Conservation (phyloP, 2,888 invertebrate genomes). For the Drosophila siamana region DNA sequence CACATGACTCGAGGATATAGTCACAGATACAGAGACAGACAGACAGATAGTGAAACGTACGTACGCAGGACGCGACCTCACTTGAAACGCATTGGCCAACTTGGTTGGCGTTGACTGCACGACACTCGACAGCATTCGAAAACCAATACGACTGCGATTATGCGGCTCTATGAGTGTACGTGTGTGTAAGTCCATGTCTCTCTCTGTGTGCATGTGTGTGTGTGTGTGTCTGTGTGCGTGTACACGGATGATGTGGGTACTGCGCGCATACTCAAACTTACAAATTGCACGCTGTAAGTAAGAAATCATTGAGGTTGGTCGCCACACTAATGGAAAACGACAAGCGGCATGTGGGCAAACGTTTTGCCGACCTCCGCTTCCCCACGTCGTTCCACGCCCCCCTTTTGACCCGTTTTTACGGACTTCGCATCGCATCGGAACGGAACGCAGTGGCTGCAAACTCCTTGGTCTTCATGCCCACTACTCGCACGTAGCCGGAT, state of each 20-base stretch:
- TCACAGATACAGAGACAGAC: neutral
- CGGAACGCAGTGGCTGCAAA: constrained; percentile 38
- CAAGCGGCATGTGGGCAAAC: constrained; percentile 77
- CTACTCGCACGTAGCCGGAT: constrained; percentile 71
- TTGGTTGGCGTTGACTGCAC: constrained; percentile 48
- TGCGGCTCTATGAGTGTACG: constrained; percentile 41
- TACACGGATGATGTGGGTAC: constrained; percentile 31
- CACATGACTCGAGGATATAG: constrained; percentile 11
- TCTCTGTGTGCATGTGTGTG: too few species aligned
- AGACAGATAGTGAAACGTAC: constrained; percentile 17
- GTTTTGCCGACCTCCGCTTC: constrained; percentile 31
- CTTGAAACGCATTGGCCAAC: constrained; percentile 64
- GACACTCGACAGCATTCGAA: constrained; percentile 63
- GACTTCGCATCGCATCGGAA: neutral
- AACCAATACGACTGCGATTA: constrained; percentile 75
- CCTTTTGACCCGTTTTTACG: neutral
- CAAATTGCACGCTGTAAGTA: constrained; percentile 74
- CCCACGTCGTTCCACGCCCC: neutral
- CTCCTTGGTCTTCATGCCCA: constrained; percentile 42
- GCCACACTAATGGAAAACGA: constrained; percentile 78
- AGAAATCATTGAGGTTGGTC: constrained; percentile 82
- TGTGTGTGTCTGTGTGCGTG: constrained; percentile 27
- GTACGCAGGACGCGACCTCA: constrained; percentile 43
- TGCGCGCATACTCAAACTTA: constrained; percentile 59
- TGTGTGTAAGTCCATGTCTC: constrained; percentile 10